phyloP scores from a whole-genome alignment of 2,113 vertebrate genomes.

The Psittacula cyanocephala region DNA sequence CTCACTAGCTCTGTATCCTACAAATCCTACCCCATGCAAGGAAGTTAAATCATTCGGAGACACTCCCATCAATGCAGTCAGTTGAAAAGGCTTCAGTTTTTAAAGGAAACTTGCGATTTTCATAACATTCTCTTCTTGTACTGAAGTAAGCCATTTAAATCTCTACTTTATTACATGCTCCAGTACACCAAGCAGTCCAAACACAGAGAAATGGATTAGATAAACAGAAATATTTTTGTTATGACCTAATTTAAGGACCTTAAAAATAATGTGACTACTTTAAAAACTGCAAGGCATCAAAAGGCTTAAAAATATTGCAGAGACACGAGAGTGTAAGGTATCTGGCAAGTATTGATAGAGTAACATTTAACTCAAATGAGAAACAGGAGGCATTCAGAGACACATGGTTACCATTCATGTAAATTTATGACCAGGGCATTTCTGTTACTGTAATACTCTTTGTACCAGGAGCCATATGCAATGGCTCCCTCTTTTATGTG shows the following conservation, averaged over 20 bases:
- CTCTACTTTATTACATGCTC: slow-evolving; percentile 7
- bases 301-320: slow-evolving; percentile 36
- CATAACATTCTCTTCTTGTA: background rate
- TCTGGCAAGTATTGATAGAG: slow-evolving; percentile 47
- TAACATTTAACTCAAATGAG: slow-evolving; percentile 36
- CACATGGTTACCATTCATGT: slow-evolving; percentile 61
- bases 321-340: slow-evolving; percentile 39
- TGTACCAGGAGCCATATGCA: slow-evolving; percentile 33
- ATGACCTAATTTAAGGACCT: slow-evolving; percentile 57
- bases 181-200: background rate
- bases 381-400: slow-evolving; percentile 59
- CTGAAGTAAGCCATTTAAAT: slow-evolving; percentile 7
- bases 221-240: slow-evolving; percentile 61
- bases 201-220: slow-evolving; percentile 40
- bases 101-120: slow-evolving; percentile 33
- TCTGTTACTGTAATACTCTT: slow-evolving; percentile 40
- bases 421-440: slow-evolving; percentile 55
- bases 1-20: background rate
- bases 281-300: slow-evolving; percentile 49
- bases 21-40: background rate
- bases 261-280: slow-evolving; percentile 20
- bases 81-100: background rate
- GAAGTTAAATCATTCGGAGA: background rate
- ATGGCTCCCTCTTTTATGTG: background rate
- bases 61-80: background rate